Evolutionary conservation across 2,888 invertebrate species (phyloP), one percentile per base, ranked within the genome.

Genomic region (Drosophila borealis): DNA sequence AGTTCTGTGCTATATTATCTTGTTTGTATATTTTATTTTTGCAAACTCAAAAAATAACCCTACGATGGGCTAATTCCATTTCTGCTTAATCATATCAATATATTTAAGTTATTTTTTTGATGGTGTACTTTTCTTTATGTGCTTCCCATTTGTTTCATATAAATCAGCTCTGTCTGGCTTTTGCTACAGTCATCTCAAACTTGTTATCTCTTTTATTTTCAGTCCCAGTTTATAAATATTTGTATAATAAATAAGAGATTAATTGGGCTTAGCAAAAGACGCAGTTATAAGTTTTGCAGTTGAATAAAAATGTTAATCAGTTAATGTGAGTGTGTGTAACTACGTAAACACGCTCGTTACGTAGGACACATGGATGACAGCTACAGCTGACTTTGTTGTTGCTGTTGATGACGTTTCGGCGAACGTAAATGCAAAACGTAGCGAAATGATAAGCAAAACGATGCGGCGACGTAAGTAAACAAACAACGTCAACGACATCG

Each of bases 171-270:
- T 19, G 17, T 19, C 29, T 11, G 19, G 8, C 3, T 17, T 69
- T 19, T 34, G 6, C 25, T 19, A 39, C 9, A 60, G 50, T 65
- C 25, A 50, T 64, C 29, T 33, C 17, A 1, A 14, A n/a, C 29
- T 29, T 49, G 13, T 45, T 50, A 21, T 54, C 37, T 25, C 2
- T 34, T 21, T 34, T 34, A 42, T 53, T 2, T 17, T 3, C 3
- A 8, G 62, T 53, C 49, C 29, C 29, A 29, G 29, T 29, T 29
- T 56, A 13, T 41, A 63, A 6, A 70, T 76, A 65, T 74, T 77
- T 70, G 50, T 13, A 34, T 36, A 75, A 68, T 63, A 63, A 74
- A 79, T 79, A 68, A n/a, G 39, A 75, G 51, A 79, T 62, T 44
- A 54, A 60, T 59, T 8, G 8, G 29, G 10, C 34, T 42, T 34